Base-by-base conservation (phyloP, 2,113 vertebrate species). In the Oncorhynchus kisutch region DNA sequence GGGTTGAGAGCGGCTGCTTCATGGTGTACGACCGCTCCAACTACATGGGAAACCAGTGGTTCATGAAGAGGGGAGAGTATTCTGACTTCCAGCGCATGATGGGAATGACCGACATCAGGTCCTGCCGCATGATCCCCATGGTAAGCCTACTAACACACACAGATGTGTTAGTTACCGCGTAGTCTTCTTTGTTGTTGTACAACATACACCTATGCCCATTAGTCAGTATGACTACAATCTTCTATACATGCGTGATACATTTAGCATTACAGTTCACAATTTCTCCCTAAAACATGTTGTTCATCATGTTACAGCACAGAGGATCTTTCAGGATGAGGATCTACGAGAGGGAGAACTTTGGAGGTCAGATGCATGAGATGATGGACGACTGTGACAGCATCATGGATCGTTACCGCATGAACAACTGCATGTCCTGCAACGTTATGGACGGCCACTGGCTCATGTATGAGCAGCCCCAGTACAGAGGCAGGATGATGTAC, bases 371-470 rank as follows among this genome's bases (percentile, higher is more conserved):
- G 75, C 81, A 82, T 51, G 87, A 87, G 76, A 45, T 90, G 76
- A 85, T 71, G 62, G 83, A 88, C 0, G 84, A 87, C n/a, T 90
- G 89, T 24, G 54, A 72, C 34, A 88, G 88, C 78, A 84, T 91
- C 67, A 78, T 88, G 76, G 89, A 83, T 7, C 78, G 75, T 22
- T 88, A 91, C 77, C 77, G 60, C 5, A 75, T 80, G 73, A 68
- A 65, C 57, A 82, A 86, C 75, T 76, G 83, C 27, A 87, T 87
- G 79, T 91, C 90, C 69, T 91, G 87, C 18, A 74, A 83, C 31
- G 83, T 87, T 45, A 85, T 85, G 80, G 83, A 87, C 27, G 90
- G 90, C 48, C 80, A 91, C 80, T 91, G 90, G 90, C 12, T 87
- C 74, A 79, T 91, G 77, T 90, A 87, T 24, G 88, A 91, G 69